Evolutionary conservation across 2,888 invertebrate genomes (phyloP).

Genomic region (Subacronicta megacephala): DNA sequence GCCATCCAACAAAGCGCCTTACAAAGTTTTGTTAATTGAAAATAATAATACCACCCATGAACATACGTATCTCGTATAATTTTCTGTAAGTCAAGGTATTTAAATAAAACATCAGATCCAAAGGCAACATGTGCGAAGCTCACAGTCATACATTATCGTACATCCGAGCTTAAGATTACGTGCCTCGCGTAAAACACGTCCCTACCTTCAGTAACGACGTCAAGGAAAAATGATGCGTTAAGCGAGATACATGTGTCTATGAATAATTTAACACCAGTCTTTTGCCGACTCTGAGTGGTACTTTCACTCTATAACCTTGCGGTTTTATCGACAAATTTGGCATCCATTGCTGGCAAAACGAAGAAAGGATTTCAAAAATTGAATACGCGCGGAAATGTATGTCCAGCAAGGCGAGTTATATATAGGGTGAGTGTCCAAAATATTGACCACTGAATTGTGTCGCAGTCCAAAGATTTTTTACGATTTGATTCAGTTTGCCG

Average conservation of each 20-base stretch:
- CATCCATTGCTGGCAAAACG: slow-evolving; percentile 19
- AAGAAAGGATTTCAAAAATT: background rate
- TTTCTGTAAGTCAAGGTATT: slow-evolving; percentile 56
- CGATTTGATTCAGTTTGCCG: slow-evolving; percentile 34
- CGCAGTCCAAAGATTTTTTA: slow-evolving; percentile 29
- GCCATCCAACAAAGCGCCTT: slow-evolving; percentile 35
- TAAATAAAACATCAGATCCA: slow-evolving; percentile 57
- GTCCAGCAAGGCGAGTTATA: slow-evolving; percentile 1
- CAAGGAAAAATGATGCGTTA: slow-evolving; percentile 64
- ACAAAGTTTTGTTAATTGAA: slow-evolving; percentile 45
- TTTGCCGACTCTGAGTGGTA: slow-evolving; percentile 42
- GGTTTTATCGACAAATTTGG: slow-evolving; percentile 10
- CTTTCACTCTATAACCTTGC: slow-evolving; percentile 26
- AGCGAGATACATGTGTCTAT: slow-evolving; percentile 64
- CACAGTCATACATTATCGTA: slow-evolving; percentile 55
- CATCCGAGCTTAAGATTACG: slow-evolving; percentile 52
- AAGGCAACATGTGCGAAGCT: slow-evolving; percentile 29
- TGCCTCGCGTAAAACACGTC: slow-evolving; percentile 45
- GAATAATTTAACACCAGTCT: slow-evolving; percentile 63
- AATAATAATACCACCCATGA: slow-evolving; percentile 47
- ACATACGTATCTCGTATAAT: slow-evolving; percentile 44
- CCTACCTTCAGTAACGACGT: slow-evolving; percentile 41
- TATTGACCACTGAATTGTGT: slow-evolving; percentile 37
- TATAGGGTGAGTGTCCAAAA: slow-evolving; percentile 18
- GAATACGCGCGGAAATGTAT: slow-evolving; percentile 12